Percentiles rank a stretch among this genome's conserved stretches.
These are phyloP conservation scores for Caenorhabditis imperialis DNA, from an alignment of 2,888 invertebrate species.

Conservation along the genomic window DNA sequence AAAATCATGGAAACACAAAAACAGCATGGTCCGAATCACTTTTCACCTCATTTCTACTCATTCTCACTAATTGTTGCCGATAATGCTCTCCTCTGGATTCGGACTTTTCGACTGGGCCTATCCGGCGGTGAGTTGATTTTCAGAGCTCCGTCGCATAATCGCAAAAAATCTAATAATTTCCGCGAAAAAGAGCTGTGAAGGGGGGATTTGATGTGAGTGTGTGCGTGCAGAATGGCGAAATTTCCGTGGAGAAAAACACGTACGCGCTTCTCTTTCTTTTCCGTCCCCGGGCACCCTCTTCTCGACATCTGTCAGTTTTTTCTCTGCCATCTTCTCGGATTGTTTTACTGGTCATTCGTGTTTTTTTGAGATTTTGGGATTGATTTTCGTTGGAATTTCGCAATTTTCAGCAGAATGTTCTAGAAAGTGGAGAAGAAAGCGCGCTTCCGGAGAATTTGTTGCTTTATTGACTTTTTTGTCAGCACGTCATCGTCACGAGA, in stretches of 20 bases:
- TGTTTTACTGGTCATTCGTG: slow-evolving; percentile 9
- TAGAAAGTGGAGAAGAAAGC: too few species aligned
- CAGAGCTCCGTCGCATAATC: neutral
- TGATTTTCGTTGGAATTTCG: too few species aligned
- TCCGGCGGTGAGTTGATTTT: slow-evolving; percentile 7
- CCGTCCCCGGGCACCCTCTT: too few species aligned
- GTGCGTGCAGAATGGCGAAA: slow-evolving; percentile 35
- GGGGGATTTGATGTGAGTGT: slow-evolving; percentile 7
- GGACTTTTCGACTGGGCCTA: slow-evolving; percentile 38
- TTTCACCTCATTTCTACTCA: neutral
- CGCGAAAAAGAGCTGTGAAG: slow-evolving; percentile 6
- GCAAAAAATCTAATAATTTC: slow-evolving; percentile 4
- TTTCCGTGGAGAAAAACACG: slow-evolving; percentile 37
- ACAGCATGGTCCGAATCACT: too few species aligned
- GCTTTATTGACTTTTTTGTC: too few species aligned
- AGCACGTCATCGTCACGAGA: too few species aligned
- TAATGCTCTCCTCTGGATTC: slow-evolving; percentile 9
- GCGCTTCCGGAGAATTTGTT: too few species aligned
- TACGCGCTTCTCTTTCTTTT: slow-evolving; percentile 24
- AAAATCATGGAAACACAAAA: too few species aligned
- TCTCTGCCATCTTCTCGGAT: slow-evolving; percentile 6
- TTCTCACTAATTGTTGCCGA: slow-evolving; percentile 1
- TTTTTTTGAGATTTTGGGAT: neutral
- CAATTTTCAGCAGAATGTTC: too few species aligned
- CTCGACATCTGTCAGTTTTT: slow-evolving; percentile 18